phyloP scores from a whole-genome alignment of 2,797 vertebrate genomes.

The Delichon dasypus region DNA sequence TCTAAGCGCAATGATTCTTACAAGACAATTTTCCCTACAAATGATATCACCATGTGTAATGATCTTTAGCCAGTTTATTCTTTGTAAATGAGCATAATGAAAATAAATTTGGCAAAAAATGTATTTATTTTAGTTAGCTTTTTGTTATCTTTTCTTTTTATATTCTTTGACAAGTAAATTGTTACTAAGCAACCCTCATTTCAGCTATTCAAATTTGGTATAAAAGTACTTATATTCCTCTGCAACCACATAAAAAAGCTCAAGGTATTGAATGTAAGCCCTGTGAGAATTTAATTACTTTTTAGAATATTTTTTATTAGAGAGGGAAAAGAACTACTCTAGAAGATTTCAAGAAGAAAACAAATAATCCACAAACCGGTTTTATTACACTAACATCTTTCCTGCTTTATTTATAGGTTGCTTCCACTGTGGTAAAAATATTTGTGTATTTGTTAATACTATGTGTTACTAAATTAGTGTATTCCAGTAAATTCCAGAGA shows the following conservation, averaged over 20 bases:
- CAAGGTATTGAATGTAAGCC: background rate
- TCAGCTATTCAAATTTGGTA: background rate
- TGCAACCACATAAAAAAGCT: background rate
- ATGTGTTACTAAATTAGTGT: background rate
- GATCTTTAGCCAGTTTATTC: constrained; percentile 16
- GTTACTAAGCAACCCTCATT: background rate
- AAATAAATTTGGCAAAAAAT: constrained; percentile 12
- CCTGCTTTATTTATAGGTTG: background rate
- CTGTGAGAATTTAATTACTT: background rate
- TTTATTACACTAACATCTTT: background rate
- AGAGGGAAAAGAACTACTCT: background rate
- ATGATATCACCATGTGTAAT: background rate
- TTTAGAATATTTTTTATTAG: background rate
- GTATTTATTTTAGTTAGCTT: constrained; percentile 31
- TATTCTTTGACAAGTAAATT: background rate
- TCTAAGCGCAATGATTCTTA: background rate
- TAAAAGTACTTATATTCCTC: background rate
- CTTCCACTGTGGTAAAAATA: background rate
- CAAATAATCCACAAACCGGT: background rate
- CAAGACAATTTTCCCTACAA: background rate
- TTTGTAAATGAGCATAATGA: background rate
- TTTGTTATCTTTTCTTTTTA: constrained; percentile 4
- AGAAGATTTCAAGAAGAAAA: background rate
- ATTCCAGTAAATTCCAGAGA: background rate
- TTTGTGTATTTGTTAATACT: background rate